Evolutionary conservation across 2,888 invertebrate genomes (phyloP).

Genomic region (Cephus pygmeus): DNA sequence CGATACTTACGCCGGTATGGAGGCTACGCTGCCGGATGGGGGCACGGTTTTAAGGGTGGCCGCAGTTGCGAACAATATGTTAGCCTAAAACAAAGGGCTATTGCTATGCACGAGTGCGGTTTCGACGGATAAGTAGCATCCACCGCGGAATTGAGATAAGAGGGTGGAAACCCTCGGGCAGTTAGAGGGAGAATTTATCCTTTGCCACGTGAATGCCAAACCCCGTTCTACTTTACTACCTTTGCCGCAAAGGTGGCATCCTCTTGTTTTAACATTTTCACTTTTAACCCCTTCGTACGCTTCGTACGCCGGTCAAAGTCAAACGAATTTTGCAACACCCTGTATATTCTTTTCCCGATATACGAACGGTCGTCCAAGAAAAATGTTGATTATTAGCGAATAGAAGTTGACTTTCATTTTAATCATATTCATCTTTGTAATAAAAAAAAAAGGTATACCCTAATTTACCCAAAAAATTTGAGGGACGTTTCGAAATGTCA

Average conservation of each 20-base stretch:
- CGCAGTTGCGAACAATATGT: constrained; percentile 33
- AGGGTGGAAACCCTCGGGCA: constrained; percentile 3
- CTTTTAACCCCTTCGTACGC: neutral
- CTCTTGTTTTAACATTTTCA: neutral
- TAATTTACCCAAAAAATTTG: neutral
- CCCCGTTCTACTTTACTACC: neutral
- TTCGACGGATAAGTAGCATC: constrained; percentile 39
- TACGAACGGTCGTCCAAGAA: neutral
- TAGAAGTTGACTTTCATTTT: neutral
- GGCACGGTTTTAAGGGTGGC: constrained; percentile 7
- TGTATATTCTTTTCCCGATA: neutral
- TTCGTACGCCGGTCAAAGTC: neutral
- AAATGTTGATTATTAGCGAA: too few species aligned
- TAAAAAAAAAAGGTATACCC: neutral
- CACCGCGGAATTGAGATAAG: constrained; percentile 20
- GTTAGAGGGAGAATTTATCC: constrained; percentile 35
- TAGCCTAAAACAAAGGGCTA: constrained; percentile 35
- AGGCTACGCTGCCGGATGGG: neutral
- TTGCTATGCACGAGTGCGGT: constrained; percentile 28
- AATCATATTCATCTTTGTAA: neutral
- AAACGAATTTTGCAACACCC: neutral
- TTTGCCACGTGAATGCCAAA: constrained; percentile 30
- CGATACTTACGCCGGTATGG: neutral
- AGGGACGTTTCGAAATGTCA: too few species aligned
- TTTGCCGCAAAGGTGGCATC: neutral